Percentiles rank a stretch among this genome's conserved stretches.
Evolutionary conservation across 2,888 invertebrate species (phyloP).

Genomic region (Heliconius hortense): DNA sequence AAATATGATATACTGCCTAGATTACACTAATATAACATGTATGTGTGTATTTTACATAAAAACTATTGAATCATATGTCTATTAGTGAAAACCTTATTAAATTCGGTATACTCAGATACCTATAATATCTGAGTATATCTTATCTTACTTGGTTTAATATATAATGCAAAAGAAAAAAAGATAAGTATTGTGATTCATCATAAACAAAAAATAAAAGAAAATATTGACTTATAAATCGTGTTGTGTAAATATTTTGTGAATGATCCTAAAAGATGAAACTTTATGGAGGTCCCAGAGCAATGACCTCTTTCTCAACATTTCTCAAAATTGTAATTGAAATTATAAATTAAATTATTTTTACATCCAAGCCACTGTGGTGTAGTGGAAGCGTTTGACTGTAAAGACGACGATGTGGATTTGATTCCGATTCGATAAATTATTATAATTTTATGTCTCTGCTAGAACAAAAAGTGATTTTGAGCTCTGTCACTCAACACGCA

Average conservation of each 20-base stretch:
- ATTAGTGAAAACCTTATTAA: background rate
- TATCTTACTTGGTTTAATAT: background rate
- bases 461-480: too few species aligned
- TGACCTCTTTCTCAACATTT: constrained; percentile 53
- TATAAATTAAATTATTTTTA: background rate
- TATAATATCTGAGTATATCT: too few species aligned
- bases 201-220: too few species aligned
- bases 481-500: too few species aligned
- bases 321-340: constrained; percentile 22
- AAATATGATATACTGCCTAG: too few species aligned
- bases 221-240: constrained; percentile 16
- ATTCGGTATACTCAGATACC: too few species aligned
- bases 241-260: constrained; percentile 26
- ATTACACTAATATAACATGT: background rate
- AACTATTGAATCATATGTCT: background rate
- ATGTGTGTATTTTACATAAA: background rate
- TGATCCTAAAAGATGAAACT: constrained; percentile 56
- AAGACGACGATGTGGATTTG: background rate
- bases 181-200: too few species aligned
- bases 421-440: too few species aligned
- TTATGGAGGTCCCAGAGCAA: constrained; percentile 54
- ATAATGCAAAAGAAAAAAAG: too few species aligned
- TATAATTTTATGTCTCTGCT: too few species aligned
- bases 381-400: background rate
- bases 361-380: background rate